These are phyloP conservation scores for Ambastaia sidthimunki DNA, from an alignment of 2,797 vertebrate genomes.

Conservation along the genomic window DNA sequence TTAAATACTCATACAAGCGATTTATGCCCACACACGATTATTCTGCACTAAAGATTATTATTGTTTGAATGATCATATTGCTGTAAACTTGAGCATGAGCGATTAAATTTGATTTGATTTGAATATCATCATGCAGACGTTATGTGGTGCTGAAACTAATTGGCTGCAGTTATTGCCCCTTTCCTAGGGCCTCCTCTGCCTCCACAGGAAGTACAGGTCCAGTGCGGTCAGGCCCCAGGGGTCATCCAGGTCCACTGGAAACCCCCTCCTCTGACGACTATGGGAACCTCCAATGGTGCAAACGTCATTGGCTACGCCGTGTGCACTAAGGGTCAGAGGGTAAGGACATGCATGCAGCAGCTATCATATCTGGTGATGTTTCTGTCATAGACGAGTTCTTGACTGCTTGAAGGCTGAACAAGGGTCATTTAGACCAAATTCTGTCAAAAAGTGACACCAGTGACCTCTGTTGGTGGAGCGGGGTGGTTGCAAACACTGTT, in stretches of 20 bases:
- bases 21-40: conserved; percentile 9
- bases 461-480: conserved; percentile 69
- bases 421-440: conserved; percentile 15
- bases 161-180: conserved; percentile 7
- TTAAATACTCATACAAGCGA: conserved; percentile 23
- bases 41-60: conserved; percentile 49
- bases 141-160: conserved; percentile 5
- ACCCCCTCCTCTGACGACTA: conserved; percentile 84
- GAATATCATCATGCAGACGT: conserved; percentile 35
- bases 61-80: conserved; percentile 56
- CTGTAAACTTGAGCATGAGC: conserved; percentile 60
- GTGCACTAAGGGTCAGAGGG: conserved; percentile 93
- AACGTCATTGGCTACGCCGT: conserved; percentile 92
- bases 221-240: conserved; percentile 83
- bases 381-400: conserved; percentile 29
- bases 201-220: conserved; percentile 88
- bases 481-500: conserved; percentile 15
- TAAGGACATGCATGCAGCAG: conserved; percentile 63
- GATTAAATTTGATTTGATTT: conserved; percentile 48
- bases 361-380: conserved; percentile 11
- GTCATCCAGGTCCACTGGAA: conserved; percentile 91
- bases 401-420: neutral
- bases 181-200: conserved; percentile 88
- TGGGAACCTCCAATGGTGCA: conserved; percentile 92
- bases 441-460: conserved; percentile 52